Evolutionary conservation across 2,797 vertebrate species (phyloP).

Genomic region (Poecilia gillii): DNA sequence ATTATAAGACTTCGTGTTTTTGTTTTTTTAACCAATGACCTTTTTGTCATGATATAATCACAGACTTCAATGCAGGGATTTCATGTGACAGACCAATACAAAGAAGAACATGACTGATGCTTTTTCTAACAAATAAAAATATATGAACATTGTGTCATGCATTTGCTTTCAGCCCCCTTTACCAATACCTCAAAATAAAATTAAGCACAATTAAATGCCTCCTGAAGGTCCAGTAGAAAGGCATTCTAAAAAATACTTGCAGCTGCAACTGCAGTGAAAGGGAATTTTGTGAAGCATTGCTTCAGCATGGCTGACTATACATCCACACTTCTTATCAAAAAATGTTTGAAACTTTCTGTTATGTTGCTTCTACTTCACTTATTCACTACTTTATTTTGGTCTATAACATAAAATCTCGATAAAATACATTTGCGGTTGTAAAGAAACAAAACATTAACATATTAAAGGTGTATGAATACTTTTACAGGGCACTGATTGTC

Average conservation of each 20-base stretch:
- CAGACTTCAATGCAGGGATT: background rate
- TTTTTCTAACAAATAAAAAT: background rate
- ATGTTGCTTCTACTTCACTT: background rate
- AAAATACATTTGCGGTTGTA: background rate
- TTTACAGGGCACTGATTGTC: background rate
- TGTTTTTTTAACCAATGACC: background rate
- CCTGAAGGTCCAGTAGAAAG: background rate
- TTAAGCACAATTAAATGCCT: background rate
- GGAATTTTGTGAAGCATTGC: background rate
- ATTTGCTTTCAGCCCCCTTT: background rate
- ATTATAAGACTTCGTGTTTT: slow-evolving; percentile 10
- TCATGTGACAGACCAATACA: background rate
- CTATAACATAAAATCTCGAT: background rate
- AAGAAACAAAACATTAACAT: background rate
- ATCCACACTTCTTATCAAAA: background rate
- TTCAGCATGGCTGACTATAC: background rate
- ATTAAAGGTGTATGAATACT: background rate
- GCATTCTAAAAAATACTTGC: background rate
- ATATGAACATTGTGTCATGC: background rate
- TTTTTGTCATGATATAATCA: background rate
- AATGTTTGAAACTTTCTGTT: background rate
- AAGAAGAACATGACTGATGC: background rate
- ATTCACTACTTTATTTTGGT: background rate
- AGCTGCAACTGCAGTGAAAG: background rate
- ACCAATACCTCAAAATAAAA: background rate